Base-by-base conservation (phyloP, 2,113 vertebrate genomes). In the Lutjanus erythropterus region DNA sequence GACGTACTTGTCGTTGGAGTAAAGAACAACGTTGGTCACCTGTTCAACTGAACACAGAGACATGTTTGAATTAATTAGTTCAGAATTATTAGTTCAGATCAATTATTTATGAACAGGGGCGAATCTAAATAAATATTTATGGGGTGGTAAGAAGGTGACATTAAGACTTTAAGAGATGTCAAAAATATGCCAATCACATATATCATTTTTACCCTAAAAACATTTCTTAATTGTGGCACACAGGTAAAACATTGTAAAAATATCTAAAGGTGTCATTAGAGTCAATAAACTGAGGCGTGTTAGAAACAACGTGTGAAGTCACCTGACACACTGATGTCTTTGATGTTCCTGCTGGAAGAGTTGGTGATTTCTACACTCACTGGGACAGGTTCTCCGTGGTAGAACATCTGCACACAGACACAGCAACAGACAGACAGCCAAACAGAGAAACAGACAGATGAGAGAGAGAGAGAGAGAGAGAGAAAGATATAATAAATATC, bases 1-100 rank as follows among this genome's bases (percentile, higher is more conserved):
- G 58, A 95, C 86, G 4, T 99, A 99, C 81, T 94, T 98, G 60
- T 99, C 97, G 19, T 97, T 98, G 11, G 96, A 97, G 88, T 98
- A 99, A 60, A 99, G 93, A 75, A 99, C 95, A 78, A 99, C 95
- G 0, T 97, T 97, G 89, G 97, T 94, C 69, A 97, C 92, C 93
- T 99, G 98, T 64, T 98, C 97, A 75, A 96, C 98, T 98, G 90
- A 65, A 74, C 14, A 83, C 64, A 66, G 15, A 77, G 27, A 79
- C 19, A 41, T 0, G 18, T 55, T 41, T 9, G 6, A 53, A 37
- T 49, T 9, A 6, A 27, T 10, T n/a, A 25, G 39, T 18, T 25
- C 33, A 15, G 39, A 9, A 11, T 9, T 7, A 39, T 5, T 39
- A 2, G 10, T 39, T 11, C 39, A 39, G 7, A n/a, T n/a, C n/a